phyloP scores from a whole-genome alignment of 1,140 invertebrate species.

The Caenorhabditis briggsae region DNA sequence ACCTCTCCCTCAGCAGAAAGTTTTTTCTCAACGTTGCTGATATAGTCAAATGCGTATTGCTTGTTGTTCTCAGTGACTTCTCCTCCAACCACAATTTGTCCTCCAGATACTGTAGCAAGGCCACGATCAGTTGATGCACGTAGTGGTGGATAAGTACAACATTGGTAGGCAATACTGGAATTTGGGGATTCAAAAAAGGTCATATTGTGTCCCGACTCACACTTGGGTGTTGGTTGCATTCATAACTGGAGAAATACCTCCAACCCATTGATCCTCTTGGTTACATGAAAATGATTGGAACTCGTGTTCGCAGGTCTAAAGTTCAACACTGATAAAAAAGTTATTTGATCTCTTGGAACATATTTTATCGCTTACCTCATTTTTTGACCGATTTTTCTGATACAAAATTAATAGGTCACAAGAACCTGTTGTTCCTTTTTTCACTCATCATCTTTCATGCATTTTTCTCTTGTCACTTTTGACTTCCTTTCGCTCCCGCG shows the following conservation, averaged over 20 bases:
- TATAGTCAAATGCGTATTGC: slow-evolving; percentile 76
- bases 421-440: background rate
- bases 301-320: slow-evolving; percentile 70
- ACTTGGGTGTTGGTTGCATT: slow-evolving; percentile 70
- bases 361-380: background rate
- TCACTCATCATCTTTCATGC: background rate
- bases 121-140: slow-evolving; percentile 71
- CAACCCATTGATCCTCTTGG: slow-evolving; percentile 71
- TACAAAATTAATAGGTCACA: background rate
- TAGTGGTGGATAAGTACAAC: slow-evolving; percentile 71
- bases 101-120: slow-evolving; percentile 70
- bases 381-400: background rate
- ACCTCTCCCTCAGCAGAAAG: slow-evolving; percentile 69
- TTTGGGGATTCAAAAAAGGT: background rate
- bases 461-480: slow-evolving; percentile 7
- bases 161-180: slow-evolving; percentile 72
- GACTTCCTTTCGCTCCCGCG: background rate
- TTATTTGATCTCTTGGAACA: no score
- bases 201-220: slow-evolving; percentile 23
- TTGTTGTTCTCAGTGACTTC: slow-evolving; percentile 64
- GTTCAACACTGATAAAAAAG: background rate
- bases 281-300: slow-evolving; percentile 69
- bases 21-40: slow-evolving; percentile 71
- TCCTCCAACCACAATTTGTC: slow-evolving; percentile 76
- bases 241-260: slow-evolving; percentile 71